phyloP scores from a whole-genome alignment of 2,113 vertebrate species.

The Erythrolamprus reginae region DNA sequence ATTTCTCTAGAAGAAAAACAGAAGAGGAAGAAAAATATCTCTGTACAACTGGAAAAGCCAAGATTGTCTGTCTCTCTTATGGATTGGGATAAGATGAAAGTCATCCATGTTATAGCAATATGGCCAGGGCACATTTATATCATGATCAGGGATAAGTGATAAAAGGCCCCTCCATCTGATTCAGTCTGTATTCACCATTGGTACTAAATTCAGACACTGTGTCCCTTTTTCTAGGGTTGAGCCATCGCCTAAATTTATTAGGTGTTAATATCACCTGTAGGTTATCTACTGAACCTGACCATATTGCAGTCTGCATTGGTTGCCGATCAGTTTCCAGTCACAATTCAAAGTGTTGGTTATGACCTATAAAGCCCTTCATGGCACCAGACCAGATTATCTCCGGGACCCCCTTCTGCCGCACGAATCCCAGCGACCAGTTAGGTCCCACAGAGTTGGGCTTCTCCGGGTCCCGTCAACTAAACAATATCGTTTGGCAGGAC shows the following conservation, averaged over 20 bases:
- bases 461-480: no score
- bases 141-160: not conserved
- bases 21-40: not conserved
- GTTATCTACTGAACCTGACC: not conserved
- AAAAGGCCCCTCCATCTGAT: not conserved
- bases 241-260: not conserved
- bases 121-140: not conserved
- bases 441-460: no score
- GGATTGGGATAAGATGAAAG: not conserved
- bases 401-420: no score
- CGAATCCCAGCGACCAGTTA: no score
- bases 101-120: not conserved
- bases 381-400: no score
- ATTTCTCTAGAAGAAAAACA: not conserved
- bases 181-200: not conserved
- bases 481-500: no score
- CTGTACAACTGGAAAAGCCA: not conserved
- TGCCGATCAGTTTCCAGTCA: no score
- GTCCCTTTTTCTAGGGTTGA: no score
- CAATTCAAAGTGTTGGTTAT: no score
- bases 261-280: not conserved
- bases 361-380: no score
- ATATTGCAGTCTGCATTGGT: no score
- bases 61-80: not conserved
- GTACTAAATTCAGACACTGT: not conserved